Base-by-base conservation (phyloP, 2,888 invertebrate genomes). In the Lepetodrilus schrolli region DNA sequence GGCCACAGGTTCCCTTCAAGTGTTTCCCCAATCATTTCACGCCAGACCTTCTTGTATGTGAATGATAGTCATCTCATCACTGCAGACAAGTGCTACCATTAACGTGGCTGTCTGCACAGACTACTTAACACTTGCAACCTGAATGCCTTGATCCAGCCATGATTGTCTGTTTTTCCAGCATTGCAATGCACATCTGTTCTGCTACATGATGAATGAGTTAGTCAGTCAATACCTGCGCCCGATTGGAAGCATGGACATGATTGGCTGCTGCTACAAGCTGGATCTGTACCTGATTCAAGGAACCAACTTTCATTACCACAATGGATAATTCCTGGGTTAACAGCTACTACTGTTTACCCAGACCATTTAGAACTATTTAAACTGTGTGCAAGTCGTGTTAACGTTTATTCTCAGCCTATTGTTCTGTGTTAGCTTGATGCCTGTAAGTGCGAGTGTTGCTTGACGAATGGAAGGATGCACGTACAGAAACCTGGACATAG, bases 71-170 rank as follows among this genome's bases (percentile, higher is more conserved):
- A 48, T 17, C 7, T 48, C 20, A 17, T 48, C 21, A 38, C 17
- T 7, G 48, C 5, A 7, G 4, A n/a, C 20, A 48, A 48, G 48
- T 48, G 17, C 48, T 47, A 47, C 2, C 13, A 47, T 47, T 17
- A 47, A 13, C 47, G 13, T 17, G 17, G 4, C 20, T 48, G 48
- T 48, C 21, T 48, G 48, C 17, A 48, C 48, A 48, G 48, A 17
- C 21, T 1, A 48, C 17, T 17, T 3, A 47, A 48, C 48, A 58
- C 30, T 58, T 58, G 58, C 58, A 58, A 58, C 58, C 58, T 58
- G 58, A 58, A 26, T 58, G 58, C 58, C 58, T 58, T 58, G 13
- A 58, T 3, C n/a, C n/a, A n/a, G n/a, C n/a, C n/a, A n/a, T n/a
- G n/a, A n/a, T n/a, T n/a, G n/a, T n/a, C n/a, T n/a, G n/a, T n/a